Conservation (phyloP, 2,888 invertebrate genomes). For the Rhamphomyia laevipes region DNA sequence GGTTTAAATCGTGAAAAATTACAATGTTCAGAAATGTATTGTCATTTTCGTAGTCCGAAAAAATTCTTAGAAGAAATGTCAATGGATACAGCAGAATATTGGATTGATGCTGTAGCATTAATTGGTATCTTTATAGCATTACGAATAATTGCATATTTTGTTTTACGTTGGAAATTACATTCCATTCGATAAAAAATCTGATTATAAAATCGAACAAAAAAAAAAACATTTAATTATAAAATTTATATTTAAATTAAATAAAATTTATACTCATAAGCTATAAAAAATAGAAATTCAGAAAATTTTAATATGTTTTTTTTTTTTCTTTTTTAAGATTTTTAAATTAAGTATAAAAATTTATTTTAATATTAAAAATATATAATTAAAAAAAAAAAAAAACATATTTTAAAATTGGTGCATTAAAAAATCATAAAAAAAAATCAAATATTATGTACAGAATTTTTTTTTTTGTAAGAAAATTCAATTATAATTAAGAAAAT, state of each 20-base stretch:
- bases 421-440: too few species aligned
- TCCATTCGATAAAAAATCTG: conserved; percentile 34
- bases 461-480: too few species aligned
- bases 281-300: too few species aligned
- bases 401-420: too few species aligned
- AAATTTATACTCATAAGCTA: not conserved
- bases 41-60: conserved; percentile 68
- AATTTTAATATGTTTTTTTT: too few species aligned
- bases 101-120: conserved; percentile 76
- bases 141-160: conserved; percentile 68
- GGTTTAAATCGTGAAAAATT: conserved; percentile 72
- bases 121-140: conserved; percentile 66
- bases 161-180: conserved; percentile 67
- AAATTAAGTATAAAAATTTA: too few species aligned
- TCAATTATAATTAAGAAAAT: too few species aligned
- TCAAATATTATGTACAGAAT: too few species aligned
- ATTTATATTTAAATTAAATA: too few species aligned
- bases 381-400: too few species aligned
- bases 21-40: conserved; percentile 70
- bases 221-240: conserved; percentile 5
- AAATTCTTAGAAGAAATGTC: conserved; percentile 78
- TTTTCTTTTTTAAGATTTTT: too few species aligned
- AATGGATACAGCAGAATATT: conserved; percentile 65
- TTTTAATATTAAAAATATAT: too few species aligned
- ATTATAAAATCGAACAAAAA: not conserved